These are phyloP conservation scores for Caenorhabditis tropicalis DNA, from an alignment of 1,140 invertebrate genomes.

Conservation along the genomic window DNA sequence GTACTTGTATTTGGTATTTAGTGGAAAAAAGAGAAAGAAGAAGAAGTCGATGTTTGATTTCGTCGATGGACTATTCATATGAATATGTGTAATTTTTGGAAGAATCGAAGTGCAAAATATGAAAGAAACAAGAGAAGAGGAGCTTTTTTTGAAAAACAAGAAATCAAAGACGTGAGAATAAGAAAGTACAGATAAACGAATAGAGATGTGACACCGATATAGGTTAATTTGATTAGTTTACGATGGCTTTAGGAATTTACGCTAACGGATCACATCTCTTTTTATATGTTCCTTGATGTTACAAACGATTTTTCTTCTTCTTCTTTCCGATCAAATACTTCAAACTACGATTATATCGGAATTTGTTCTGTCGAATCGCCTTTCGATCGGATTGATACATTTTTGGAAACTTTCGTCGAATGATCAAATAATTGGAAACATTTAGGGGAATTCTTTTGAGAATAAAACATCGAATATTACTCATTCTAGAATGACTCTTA, in stretches of 20 bases:
- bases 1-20: constrained; percentile 1
- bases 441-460: too few relatives aligned
- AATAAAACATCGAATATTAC: too few relatives aligned
- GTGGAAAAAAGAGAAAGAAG: background rate
- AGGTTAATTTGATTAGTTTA: constrained; percentile 43
- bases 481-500: too few relatives aligned
- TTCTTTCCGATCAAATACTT: background rate
- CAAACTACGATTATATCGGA: background rate
- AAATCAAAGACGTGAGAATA: constrained; percentile 10
- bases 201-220: constrained; percentile 15
- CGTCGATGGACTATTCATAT: background rate
- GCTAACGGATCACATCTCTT: background rate
- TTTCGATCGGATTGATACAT: too few relatives aligned
- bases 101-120: background rate
- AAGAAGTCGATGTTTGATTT: background rate
- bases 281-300: constrained; percentile 23
- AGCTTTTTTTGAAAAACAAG: background rate
- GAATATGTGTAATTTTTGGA: background rate
- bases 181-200: constrained; percentile 3
- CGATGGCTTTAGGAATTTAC: constrained; percentile 7
- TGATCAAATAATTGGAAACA: too few relatives aligned
- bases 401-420: too few relatives aligned
- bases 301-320: background rate
- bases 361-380: background rate
- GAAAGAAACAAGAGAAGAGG: background rate